A percentile compares a stretch with the other conserved stretches of the same genome.
Conservation (phyloP, 2,113 vertebrate species). For the Willisornis vidua region DNA sequence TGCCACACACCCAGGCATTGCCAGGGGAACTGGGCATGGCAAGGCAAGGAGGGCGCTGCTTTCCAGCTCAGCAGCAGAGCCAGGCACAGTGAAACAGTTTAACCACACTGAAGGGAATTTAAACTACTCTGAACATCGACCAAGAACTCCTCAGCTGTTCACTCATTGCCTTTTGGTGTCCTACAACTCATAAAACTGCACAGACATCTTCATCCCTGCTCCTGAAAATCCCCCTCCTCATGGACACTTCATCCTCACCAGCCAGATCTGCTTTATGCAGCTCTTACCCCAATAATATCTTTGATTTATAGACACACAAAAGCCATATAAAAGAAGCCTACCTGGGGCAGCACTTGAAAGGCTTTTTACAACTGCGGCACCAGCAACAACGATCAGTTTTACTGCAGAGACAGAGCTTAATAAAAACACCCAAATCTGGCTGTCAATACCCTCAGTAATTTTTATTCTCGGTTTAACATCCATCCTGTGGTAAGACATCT, state of each 20-base stretch:
- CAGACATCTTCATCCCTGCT: background rate
- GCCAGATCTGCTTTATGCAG: background rate
- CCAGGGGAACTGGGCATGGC: rapidly evolving
- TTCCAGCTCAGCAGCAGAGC: background rate
- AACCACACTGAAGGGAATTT: background rate
- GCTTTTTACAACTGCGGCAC: background rate
- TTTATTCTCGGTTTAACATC: background rate
- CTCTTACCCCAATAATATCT: background rate
- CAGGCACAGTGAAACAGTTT: background rate
- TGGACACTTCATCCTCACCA: background rate
- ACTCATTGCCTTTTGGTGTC: background rate
- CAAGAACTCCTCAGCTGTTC: background rate
- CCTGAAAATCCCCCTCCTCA: background rate
- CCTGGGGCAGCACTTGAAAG: background rate
- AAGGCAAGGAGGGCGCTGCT: background rate
- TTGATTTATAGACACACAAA: conserved; percentile 23
- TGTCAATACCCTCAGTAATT: background rate
- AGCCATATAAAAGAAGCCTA: background rate
- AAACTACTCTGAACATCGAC: background rate
- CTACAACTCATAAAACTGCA: background rate
- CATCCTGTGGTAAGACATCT: background rate
- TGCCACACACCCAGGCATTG: background rate
- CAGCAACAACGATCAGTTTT: background rate
- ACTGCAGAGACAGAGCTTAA: background rate
- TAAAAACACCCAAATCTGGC: conserved; percentile 4